Conservation (phyloP, 2,797 vertebrate genomes). For the Pristis pectinata region DNA sequence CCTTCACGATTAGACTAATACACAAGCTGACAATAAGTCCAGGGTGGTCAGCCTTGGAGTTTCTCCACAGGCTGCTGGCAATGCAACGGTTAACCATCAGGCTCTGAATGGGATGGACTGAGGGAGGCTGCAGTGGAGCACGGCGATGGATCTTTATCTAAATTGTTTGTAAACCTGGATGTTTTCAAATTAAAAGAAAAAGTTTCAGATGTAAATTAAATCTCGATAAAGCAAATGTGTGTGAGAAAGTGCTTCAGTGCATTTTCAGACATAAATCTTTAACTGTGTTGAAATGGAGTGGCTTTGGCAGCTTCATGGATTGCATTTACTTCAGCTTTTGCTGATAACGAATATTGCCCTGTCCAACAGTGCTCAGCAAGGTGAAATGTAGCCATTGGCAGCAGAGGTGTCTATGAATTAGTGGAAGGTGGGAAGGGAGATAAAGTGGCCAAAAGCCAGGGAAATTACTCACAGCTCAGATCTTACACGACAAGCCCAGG, state of each 20-base stretch:
- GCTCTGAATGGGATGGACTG: background rate
- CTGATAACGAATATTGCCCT: background rate
- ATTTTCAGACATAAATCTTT: background rate
- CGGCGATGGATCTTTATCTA: background rate
- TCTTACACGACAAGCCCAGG: background rate
- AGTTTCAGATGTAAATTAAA: conserved; percentile 8
- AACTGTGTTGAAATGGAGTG: background rate
- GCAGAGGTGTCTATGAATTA: background rate
- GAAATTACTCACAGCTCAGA: background rate
- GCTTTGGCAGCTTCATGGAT: background rate
- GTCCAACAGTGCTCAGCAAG: background rate
- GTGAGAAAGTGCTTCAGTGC: background rate
- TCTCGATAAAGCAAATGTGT: background rate
- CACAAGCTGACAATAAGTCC: background rate
- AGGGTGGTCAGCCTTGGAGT: background rate
- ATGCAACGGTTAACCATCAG: background rate
- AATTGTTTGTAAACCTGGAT: background rate
- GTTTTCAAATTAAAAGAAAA: background rate
- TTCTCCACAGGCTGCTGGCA: background rate
- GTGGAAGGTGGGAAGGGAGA: background rate
- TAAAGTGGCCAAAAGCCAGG: background rate
- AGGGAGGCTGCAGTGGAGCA: too few species aligned
- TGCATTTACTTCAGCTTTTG: background rate
- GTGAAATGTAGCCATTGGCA: background rate
- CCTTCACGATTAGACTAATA: background rate